Evolutionary conservation across 2,113 vertebrate species (phyloP).

Genomic region (Oriolus oriolus): DNA sequence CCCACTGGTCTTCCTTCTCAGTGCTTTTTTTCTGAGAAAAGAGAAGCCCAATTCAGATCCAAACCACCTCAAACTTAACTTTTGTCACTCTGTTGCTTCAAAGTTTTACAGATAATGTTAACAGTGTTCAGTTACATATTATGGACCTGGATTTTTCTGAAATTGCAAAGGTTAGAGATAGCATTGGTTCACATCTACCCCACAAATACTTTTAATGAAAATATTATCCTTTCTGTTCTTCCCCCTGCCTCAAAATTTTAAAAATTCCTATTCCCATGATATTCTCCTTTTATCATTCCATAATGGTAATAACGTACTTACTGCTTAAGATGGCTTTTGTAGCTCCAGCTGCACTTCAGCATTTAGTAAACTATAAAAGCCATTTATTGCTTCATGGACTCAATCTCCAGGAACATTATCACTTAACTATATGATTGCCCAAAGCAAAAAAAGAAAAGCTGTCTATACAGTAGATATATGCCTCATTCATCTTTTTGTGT

Average conservation of each 20-base stretch:
- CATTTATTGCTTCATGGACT: slow-evolving; percentile 39
- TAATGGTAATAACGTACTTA: slow-evolving; percentile 17
- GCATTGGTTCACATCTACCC: not conserved
- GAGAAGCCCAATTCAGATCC: not conserved
- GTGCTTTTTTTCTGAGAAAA: not conserved
- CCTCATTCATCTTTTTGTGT: slow-evolving; percentile 3
- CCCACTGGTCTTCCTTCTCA: not conserved
- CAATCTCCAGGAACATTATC: slow-evolving; percentile 29
- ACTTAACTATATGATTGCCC: slow-evolving; percentile 49
- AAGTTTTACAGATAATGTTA: not conserved
- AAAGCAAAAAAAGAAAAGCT: slow-evolving; percentile 45
- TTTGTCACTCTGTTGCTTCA: not conserved
- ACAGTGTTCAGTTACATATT: not conserved
- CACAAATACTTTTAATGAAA: not conserved
- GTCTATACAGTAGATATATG: not conserved
- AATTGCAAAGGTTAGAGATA: not conserved
- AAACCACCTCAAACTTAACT: not conserved
- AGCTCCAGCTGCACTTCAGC: slow-evolving; percentile 49
- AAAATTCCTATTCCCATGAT: not conserved
- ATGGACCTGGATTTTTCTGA: not conserved
- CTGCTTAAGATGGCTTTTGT: slow-evolving; percentile 39
- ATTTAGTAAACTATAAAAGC: slow-evolving; percentile 29
- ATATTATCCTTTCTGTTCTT: not conserved
- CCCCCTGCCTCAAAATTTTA: not conserved
- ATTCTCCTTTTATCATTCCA: not conserved